phyloP scores from a whole-genome alignment of 2,113 vertebrate species.

The Ophiodon elongatus region DNA sequence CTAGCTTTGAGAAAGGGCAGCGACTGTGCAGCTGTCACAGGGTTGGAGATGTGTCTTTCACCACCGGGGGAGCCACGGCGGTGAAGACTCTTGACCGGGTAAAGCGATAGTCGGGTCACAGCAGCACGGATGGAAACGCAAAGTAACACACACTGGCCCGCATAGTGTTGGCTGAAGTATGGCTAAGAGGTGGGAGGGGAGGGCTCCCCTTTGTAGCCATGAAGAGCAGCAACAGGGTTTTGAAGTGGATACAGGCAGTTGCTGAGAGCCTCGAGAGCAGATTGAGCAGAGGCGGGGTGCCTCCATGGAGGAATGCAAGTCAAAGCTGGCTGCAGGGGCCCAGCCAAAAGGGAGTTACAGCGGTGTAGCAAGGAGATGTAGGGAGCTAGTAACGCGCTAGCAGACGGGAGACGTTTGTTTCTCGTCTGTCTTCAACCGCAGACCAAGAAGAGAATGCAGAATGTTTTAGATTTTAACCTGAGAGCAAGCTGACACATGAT shows the following conservation, averaged over 20 bases:
- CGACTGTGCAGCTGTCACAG: conserved; percentile 57
- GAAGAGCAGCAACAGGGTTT: conserved; percentile 71
- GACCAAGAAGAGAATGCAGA: neutral
- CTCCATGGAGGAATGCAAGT: conserved; percentile 68
- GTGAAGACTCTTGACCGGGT: conserved; percentile 44
- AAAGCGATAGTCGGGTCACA: conserved; percentile 57
- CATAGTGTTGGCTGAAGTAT: conserved; percentile 55
- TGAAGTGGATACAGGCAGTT: conserved; percentile 77
- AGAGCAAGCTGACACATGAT: conserved; percentile 27
- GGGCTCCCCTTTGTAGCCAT: conserved; percentile 66
- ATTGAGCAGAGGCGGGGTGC: conserved; percentile 59
- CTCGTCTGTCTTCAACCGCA: conserved; percentile 39
- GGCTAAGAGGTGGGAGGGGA: conserved; percentile 59
- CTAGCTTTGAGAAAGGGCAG: conserved; percentile 23
- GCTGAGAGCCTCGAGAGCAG: conserved; percentile 63
- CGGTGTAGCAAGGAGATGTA: neutral
- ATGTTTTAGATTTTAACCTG: conserved; percentile 17
- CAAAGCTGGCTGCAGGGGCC: conserved; percentile 60
- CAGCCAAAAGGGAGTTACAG: conserved; percentile 47
- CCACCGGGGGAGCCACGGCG: conserved; percentile 34
- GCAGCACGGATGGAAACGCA: conserved; percentile 56
- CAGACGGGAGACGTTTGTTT: conserved; percentile 48
- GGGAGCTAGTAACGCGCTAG: conserved; percentile 7
- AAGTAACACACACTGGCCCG: conserved; percentile 52
- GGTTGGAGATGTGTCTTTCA: conserved; percentile 50